A percentile compares a stretch with the other conserved stretches of the same genome.
Evolutionary conservation across 2,113 vertebrate species (phyloP).

Genomic region (Tyrannus savana): DNA sequence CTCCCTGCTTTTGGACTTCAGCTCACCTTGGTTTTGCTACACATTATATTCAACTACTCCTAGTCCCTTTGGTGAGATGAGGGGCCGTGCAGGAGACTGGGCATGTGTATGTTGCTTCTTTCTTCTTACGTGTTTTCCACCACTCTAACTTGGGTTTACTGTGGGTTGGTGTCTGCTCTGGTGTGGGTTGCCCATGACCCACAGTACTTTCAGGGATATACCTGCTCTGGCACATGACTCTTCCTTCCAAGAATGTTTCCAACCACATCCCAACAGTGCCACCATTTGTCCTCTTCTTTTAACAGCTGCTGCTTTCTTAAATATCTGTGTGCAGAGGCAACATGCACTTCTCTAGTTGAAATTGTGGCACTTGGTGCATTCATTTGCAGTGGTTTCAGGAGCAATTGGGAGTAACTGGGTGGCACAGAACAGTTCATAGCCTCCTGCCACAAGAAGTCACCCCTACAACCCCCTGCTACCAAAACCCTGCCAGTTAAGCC

Average conservation of each 20-base stretch:
- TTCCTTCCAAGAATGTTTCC: background rate
- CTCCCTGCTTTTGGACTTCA: background rate
- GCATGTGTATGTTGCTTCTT: background rate
- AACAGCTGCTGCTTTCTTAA: background rate
- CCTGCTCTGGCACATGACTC: background rate
- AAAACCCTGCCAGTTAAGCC: background rate
- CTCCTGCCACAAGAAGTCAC: background rate
- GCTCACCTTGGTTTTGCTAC: background rate
- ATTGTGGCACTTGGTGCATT: background rate
- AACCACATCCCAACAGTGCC: background rate
- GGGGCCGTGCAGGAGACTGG: background rate
- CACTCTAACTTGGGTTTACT: rapidly evolving
- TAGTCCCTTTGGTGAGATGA: background rate
- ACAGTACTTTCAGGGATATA: background rate
- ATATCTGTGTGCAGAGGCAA: background rate
- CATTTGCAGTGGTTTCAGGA: background rate
- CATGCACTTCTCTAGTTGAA: background rate
- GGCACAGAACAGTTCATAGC: background rate
- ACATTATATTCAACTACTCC: background rate
- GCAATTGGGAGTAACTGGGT: background rate
- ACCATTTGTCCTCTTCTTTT: background rate
- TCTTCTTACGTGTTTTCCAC: background rate
- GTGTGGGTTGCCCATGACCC: background rate
- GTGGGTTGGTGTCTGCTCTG: background rate
- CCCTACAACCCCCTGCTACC: background rate